Conservation (phyloP, 2,113 vertebrate genomes). For the Gavialis gangeticus region DNA sequence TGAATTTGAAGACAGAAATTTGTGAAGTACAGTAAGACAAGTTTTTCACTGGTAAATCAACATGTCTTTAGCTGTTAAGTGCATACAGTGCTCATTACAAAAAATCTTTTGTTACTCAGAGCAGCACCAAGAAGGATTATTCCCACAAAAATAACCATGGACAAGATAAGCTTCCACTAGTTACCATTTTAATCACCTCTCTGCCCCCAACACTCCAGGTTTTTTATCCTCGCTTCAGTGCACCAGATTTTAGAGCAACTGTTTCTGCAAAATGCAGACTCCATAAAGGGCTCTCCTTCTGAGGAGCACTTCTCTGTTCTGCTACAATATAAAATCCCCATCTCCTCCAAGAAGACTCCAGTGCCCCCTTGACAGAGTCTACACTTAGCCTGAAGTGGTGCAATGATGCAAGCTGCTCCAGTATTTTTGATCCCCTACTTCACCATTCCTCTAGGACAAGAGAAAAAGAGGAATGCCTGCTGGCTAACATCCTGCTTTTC, state of each 20-base stretch:
- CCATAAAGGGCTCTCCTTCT: not conserved
- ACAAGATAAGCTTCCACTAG: not conserved
- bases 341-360: not conserved
- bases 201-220: not conserved
- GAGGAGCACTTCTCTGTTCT: not conserved
- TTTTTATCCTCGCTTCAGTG: not conserved
- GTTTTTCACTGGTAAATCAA: not conserved
- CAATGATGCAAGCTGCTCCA: not conserved
- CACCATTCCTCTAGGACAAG: not conserved
- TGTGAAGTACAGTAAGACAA: not conserved
- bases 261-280: not conserved
- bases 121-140: not conserved
- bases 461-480: not conserved
- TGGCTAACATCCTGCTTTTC: constrained; percentile 26
- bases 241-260: not conserved
- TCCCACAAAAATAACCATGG: not conserved
- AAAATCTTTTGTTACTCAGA: constrained; percentile 10
- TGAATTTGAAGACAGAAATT: not conserved
- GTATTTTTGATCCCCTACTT: constrained; percentile 41
- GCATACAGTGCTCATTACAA: not conserved
- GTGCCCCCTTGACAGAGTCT: not conserved
- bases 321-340: not conserved
- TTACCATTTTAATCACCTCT: not conserved
- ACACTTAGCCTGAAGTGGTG: fast-evolving
- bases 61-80: not conserved